Evolutionary conservation across 2,113 vertebrate species (phyloP).

Genomic region (Toxotes jaculatrix): DNA sequence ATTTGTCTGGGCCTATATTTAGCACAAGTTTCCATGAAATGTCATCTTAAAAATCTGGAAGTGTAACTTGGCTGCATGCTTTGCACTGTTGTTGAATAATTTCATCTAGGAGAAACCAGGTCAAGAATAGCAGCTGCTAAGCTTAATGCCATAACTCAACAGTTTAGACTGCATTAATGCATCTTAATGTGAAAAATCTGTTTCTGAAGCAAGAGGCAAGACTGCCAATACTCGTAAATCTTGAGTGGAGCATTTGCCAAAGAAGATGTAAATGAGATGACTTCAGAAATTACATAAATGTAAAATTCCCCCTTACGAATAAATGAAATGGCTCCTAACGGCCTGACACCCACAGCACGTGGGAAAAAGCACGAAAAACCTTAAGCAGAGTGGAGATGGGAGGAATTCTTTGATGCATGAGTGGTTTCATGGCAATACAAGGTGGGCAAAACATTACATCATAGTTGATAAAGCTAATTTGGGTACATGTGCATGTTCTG

Average conservation of each 20-base stretch:
- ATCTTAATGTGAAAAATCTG: background rate
- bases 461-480: conserved; percentile 69
- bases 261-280: background rate
- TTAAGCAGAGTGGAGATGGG: conserved; percentile 38
- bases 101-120: background rate
- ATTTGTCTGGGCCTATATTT: conserved; percentile 67
- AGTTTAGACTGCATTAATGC: background rate
- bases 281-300: conserved; percentile 7
- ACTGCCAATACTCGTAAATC: background rate
- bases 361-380: conserved; percentile 19
- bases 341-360: conserved; percentile 11
- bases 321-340: background rate
- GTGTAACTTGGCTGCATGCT: conserved; percentile 18
- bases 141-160: background rate
- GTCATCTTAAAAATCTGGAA: conserved; percentile 48
- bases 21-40: conserved; percentile 63
- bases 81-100: conserved; percentile 16
- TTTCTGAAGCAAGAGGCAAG: background rate
- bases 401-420: conserved; percentile 54
- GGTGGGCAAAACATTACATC: conserved; percentile 51
- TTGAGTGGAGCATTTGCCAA: background rate
- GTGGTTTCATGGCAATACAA: conserved; percentile 66
- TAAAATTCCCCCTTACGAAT: conserved; percentile 9
- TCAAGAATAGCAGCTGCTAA: no score
- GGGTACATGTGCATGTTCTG: conserved; percentile 60